phyloP scores from a whole-genome alignment of 1,140 invertebrate species.

The Lepidotrigona ventralis region DNA sequence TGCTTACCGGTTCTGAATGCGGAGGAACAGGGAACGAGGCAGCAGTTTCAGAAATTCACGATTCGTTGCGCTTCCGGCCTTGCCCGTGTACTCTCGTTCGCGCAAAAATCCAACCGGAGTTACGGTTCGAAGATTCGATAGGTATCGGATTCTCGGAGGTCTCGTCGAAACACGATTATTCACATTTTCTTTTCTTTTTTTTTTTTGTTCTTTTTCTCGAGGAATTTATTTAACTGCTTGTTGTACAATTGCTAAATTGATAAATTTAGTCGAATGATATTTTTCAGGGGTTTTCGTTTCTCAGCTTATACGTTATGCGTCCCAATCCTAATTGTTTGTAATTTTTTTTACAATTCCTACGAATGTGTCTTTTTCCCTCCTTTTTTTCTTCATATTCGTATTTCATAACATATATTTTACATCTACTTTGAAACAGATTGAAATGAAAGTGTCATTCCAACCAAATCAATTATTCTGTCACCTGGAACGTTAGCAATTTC shows the following conservation, averaged over 20 bases:
- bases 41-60: slow-evolving; percentile 34
- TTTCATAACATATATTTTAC: not conserved
- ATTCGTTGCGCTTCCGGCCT: slow-evolving; percentile 19
- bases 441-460: no score
- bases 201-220: no score
- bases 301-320: no score
- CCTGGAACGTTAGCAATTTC: not conserved
- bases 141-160: not conserved
- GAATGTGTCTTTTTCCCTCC: no score
- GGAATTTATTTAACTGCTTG: no score
- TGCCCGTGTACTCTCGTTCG: not conserved
- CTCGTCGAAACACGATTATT: not conserved
- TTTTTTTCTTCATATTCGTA: not conserved
- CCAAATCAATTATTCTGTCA: not conserved
- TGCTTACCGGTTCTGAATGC: slow-evolving; percentile 25
- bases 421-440: not conserved
- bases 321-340: no score
- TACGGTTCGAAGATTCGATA: not conserved
- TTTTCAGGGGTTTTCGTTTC: no score
- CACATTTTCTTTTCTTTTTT: no score
- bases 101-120: not conserved
- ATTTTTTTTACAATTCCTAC: no score
- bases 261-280: no score
- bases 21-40: not conserved
- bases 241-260: no score